phyloP scores from a whole-genome alignment of 2,797 vertebrate species.

The Oryzias sinensis region DNA sequence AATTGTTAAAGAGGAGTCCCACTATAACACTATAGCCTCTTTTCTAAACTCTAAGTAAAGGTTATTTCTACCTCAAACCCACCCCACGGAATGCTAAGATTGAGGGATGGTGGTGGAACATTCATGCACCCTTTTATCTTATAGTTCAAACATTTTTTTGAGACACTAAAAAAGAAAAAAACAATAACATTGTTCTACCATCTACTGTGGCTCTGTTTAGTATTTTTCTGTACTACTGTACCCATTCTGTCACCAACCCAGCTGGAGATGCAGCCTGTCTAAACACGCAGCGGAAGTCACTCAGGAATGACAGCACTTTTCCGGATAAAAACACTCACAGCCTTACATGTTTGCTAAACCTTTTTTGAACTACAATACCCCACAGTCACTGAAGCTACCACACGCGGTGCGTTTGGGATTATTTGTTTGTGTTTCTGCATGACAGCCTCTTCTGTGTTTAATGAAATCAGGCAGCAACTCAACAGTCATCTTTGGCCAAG shows the following conservation, averaged over 20 bases:
- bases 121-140: slow-evolving; percentile 6
- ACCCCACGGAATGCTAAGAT: no score
- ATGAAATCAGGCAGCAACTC: slow-evolving; percentile 13
- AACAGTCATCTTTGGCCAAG: slow-evolving; percentile 13
- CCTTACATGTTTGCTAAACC: slow-evolving; percentile 18
- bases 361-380: slow-evolving; percentile 35
- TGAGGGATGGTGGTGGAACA: no score
- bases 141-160: background rate
- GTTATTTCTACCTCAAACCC: no score
- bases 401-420: slow-evolving; percentile 20
- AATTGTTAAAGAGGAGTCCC: no score
- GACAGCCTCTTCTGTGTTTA: slow-evolving; percentile 30
- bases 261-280: slow-evolving; percentile 58
- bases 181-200: slow-evolving; percentile 1
- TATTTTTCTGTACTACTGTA: slow-evolving; percentile 45
- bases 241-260: slow-evolving; percentile 65
- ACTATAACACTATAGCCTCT: no score
- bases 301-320: slow-evolving; percentile 66
- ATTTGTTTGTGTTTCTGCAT: slow-evolving; percentile 26
- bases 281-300: slow-evolving; percentile 44
- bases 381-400: slow-evolving; percentile 13
- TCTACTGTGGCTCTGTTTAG: slow-evolving; percentile 9
- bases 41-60: no score
- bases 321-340: slow-evolving; percentile 30
- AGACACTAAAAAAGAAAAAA: background rate